These are phyloP conservation scores for Epiblema foenella DNA, from an alignment of 2,888 invertebrate species.

Conservation along the genomic window DNA sequence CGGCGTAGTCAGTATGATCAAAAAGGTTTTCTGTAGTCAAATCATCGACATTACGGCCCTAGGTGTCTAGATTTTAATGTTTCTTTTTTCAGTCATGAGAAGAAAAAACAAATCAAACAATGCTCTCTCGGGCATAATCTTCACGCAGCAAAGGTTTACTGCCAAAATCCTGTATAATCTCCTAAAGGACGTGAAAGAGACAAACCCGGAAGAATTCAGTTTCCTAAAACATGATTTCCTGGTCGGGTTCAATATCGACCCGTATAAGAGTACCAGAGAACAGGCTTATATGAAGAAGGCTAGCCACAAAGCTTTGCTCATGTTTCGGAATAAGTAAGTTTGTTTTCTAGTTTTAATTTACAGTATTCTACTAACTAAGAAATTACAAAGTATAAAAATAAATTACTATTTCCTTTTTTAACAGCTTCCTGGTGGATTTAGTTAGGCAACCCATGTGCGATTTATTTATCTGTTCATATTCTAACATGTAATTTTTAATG, in stretches of 20 bases:
- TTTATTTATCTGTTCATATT: too few species aligned
- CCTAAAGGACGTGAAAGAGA: slow-evolving; percentile 79
- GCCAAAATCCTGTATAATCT: slow-evolving; percentile 90
- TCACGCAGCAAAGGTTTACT: slow-evolving; percentile 89
- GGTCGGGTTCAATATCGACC: slow-evolving; percentile 87
- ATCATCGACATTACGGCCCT: too few species aligned
- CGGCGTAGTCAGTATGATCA: too few species aligned
- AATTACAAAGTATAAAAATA: too few species aligned
- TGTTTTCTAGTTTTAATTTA: not conserved
- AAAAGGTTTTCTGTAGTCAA: too few species aligned
- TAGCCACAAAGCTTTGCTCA: slow-evolving; percentile 80
- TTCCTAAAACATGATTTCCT: slow-evolving; percentile 89
- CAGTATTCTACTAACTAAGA: too few species aligned
- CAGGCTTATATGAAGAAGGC: slow-evolving; percentile 80
- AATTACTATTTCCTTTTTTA: too few species aligned
- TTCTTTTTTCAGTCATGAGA: slow-evolving; percentile 55
- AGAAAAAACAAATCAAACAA: slow-evolving; percentile 66
- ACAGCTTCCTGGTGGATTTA: too few species aligned
- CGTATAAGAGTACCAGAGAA: slow-evolving; percentile 84
- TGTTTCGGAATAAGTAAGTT: slow-evolving; percentile 76
- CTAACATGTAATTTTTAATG: too few species aligned
- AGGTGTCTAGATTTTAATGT: not conserved
- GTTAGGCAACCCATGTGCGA: too few species aligned
- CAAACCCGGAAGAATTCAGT: slow-evolving; percentile 74
- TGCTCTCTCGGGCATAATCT: slow-evolving; percentile 88